phyloP scores from a whole-genome alignment of 2,797 vertebrate species.

The Anolis apletophallus region DNA sequence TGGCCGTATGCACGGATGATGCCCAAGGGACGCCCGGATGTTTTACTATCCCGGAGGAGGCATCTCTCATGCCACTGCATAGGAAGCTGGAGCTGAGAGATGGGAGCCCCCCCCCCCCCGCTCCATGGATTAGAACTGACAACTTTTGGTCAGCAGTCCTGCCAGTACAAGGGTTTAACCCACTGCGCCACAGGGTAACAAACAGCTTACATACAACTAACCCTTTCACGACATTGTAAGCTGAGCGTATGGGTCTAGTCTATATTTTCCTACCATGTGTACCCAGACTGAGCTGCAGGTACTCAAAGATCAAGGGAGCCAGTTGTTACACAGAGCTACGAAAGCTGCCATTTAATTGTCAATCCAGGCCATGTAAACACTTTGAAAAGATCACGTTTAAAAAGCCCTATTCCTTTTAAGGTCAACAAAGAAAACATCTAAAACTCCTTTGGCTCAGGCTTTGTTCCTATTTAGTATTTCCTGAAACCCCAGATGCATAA shows the following conservation, averaged over 20 bases:
- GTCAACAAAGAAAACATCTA: conserved; percentile 23
- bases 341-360: conserved; percentile 2
- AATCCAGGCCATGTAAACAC: conserved; percentile 6
- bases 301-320: conserved; percentile 6
- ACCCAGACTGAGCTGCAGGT: neutral
- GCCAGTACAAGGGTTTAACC: no score
- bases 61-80: no score
- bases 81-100: no score
- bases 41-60: no score
- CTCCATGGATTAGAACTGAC: no score
- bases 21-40: no score
- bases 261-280: neutral
- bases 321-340: neutral
- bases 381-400: conserved; percentile 2
- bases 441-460: conserved; percentile 27
- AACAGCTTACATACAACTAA: neutral
- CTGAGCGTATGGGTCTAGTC: neutral
- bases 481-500: conserved; percentile 32
- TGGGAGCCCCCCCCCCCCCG: no score
- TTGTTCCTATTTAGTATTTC: conserved; percentile 32
- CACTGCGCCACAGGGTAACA: neutral
- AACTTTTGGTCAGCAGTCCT: no score
- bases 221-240: neutral
- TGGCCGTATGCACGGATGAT: no score
- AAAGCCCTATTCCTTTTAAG: conserved; percentile 13